Conservation (phyloP, 2,888 invertebrate species). For the Pemphredon lugubris region DNA sequence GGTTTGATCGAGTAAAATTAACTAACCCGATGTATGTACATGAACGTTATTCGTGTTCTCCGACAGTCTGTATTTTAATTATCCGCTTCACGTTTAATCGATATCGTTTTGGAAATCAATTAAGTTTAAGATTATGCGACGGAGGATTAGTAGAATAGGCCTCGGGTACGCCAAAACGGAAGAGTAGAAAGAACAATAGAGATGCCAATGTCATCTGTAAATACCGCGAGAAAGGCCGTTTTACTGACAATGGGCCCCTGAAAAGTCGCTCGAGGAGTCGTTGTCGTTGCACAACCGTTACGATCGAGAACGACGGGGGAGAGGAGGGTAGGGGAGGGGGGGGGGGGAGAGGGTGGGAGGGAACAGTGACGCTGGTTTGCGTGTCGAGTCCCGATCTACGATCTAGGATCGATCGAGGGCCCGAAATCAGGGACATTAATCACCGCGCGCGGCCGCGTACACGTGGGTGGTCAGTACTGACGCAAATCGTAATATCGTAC, state of each 20-base stretch:
- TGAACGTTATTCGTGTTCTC: too few relatives aligned
- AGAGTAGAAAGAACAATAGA: too few relatives aligned
- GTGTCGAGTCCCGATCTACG: constrained; percentile 54
- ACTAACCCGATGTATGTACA: too few relatives aligned
- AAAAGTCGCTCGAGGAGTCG: constrained; percentile 42
- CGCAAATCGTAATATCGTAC: constrained; percentile 64
- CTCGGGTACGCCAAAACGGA: too few relatives aligned
- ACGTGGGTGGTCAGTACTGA: constrained; percentile 67
- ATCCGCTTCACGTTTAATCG: too few relatives aligned
- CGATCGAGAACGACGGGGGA: constrained; percentile 41
- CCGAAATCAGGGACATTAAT: constrained; percentile 69
- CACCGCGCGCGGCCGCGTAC: constrained; percentile 52
- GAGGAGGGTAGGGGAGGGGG: too few relatives aligned
- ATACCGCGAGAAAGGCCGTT: constrained; percentile 41
- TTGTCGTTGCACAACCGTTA: constrained; percentile 64
- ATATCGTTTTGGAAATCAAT: too few relatives aligned
- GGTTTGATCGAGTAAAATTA: too few relatives aligned
- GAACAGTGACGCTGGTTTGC: constrained; percentile 57
- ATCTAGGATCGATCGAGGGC: constrained; percentile 51
- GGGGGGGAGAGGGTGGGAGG: constrained; percentile 30
- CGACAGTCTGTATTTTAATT: too few relatives aligned
- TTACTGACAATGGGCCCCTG: constrained; percentile 27
- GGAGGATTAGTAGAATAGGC: too few relatives aligned
- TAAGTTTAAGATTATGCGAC: too few relatives aligned
- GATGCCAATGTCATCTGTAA: too few relatives aligned